phyloP scores from a whole-genome alignment of 2,113 vertebrate species.

The Hemichromis elongatus region DNA sequence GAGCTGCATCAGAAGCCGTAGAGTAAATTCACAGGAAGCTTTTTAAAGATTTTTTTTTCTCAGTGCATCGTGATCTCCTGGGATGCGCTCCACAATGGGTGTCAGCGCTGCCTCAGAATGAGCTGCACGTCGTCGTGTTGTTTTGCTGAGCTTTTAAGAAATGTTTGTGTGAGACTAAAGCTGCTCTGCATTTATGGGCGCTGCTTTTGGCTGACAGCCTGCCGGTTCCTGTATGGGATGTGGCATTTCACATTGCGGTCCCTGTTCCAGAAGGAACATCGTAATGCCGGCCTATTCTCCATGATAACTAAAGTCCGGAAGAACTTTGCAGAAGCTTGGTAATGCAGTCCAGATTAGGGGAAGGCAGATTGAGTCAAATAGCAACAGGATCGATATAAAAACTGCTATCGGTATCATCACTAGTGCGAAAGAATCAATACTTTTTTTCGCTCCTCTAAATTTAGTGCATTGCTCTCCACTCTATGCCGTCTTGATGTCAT shows the following conservation, averaged over 20 bases:
- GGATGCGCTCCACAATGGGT: conserved; percentile 25
- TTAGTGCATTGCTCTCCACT: neutral
- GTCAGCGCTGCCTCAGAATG: conserved; percentile 12
- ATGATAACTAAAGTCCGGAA: conserved; percentile 12
- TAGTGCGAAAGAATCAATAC: neutral
- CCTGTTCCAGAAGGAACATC: conserved; percentile 21
- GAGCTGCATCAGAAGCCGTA: neutral
- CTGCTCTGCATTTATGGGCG: neutral
- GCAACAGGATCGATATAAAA: neutral
- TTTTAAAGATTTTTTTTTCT: conserved; percentile 9
- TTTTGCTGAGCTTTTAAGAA: conserved; percentile 59
- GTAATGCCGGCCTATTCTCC: conserved; percentile 21
- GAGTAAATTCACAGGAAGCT: conserved; percentile 17
- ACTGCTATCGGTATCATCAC: neutral
- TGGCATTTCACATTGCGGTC: conserved; percentile 28
- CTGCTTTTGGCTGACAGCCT: conserved; percentile 28
- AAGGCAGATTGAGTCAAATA: neutral
- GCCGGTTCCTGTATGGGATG: conserved; percentile 20
- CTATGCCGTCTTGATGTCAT: neutral
- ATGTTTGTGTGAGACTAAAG: conserved; percentile 23
- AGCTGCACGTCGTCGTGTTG: conserved; percentile 12
- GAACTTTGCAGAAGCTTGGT: conserved; percentile 6
- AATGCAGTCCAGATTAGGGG: neutral
- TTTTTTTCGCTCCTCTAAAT: neutral
- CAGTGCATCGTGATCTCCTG: conserved; percentile 36